These are phyloP conservation scores for Agrypnus murinus DNA, from an alignment of 2,888 invertebrate species.

Conservation along the genomic window DNA sequence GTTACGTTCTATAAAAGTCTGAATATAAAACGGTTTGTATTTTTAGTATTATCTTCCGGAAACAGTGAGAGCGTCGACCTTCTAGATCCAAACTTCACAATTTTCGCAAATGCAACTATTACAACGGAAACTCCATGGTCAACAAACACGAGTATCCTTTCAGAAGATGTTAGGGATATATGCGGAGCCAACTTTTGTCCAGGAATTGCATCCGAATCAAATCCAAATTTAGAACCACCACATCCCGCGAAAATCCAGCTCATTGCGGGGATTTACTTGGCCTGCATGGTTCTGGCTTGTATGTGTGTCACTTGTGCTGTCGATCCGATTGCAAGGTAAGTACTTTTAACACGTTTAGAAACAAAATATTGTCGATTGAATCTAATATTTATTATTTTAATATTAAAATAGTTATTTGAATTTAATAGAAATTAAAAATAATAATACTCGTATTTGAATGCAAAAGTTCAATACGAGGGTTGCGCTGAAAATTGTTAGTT, in stretches of 20 bases:
- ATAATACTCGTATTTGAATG: too few species aligned
- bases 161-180: constrained; percentile 66
- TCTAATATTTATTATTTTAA: too few species aligned
- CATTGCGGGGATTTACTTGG: constrained; percentile 87
- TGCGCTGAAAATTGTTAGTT: too few species aligned
- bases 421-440: too few species aligned
- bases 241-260: constrained; percentile 83
- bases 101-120: not conserved
- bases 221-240: constrained; percentile 82
- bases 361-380: too few species aligned
- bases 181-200: constrained; percentile 87
- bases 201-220: constrained; percentile 66
- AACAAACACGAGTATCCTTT: constrained; percentile 1
- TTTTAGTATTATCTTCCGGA: constrained; percentile 68
- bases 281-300: constrained; percentile 85
- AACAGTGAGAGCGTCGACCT: not conserved
- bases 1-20: not conserved
- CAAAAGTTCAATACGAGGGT: too few species aligned
- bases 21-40: not conserved
- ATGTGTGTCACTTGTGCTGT: constrained; percentile 85
- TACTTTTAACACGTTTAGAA: too few species aligned
- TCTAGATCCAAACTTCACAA: constrained; percentile 8
- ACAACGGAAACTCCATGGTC: constrained; percentile 4
- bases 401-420: too few species aligned
- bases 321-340: constrained; percentile 84